phyloP scores from a whole-genome alignment of 2,797 vertebrate genomes.

The Ceryle rudis region DNA sequence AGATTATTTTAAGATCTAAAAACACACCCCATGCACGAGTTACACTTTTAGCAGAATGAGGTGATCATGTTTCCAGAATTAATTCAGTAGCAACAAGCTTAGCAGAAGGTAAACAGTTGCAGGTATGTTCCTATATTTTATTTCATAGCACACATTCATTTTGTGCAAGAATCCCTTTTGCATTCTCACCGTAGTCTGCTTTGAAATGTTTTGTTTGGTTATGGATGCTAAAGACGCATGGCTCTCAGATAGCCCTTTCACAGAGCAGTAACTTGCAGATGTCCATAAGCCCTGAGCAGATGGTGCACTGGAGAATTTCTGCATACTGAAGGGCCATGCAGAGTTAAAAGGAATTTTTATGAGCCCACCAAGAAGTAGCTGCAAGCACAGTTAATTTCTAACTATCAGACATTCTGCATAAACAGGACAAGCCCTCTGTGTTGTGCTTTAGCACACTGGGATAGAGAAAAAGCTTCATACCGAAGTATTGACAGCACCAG shows the following conservation, averaged over 20 bases:
- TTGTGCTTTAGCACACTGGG: background rate
- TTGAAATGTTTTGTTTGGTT: background rate
- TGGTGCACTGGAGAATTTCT: conserved; percentile 39
- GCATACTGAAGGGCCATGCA: background rate
- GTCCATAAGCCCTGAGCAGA: conserved; percentile 55
- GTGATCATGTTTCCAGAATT: background rate
- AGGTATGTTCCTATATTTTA: background rate
- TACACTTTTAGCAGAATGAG: background rate
- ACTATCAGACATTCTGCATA: background rate
- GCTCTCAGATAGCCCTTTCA: background rate
- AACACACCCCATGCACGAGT: background rate
- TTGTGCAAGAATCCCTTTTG: background rate
- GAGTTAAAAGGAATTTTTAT: conserved; percentile 62
- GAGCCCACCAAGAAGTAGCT: conserved; percentile 36
- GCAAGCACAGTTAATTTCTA: conserved; percentile 61
- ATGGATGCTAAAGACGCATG: background rate
- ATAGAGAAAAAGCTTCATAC: background rate
- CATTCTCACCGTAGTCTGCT: background rate
- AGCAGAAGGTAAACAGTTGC: background rate
- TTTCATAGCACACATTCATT: background rate
- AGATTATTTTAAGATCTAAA: background rate
- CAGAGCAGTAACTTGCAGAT: conserved; percentile 50
- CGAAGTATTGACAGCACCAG: accelerated
- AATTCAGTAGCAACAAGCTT: conserved; percentile 7
- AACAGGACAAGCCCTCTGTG: background rate